These are phyloP conservation scores for Watsonalla cultraria DNA, from an alignment of 2,888 invertebrate species.

Conservation along the genomic window DNA sequence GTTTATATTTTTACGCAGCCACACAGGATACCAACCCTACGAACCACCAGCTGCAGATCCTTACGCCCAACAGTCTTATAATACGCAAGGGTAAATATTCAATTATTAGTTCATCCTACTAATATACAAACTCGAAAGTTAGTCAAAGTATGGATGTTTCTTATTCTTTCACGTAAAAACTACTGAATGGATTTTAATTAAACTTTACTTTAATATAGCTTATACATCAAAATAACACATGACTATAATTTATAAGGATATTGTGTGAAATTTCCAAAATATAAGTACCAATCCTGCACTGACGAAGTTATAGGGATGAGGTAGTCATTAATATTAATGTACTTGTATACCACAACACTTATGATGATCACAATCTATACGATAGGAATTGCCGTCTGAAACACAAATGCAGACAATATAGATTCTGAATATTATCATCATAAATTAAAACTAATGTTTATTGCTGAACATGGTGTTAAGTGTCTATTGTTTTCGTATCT, in stretches of 20 bases:
- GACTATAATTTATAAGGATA: too few species aligned
- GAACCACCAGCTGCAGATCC: slow-evolving; percentile 58
- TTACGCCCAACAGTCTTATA: slow-evolving; percentile 58
- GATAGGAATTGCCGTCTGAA: slow-evolving; percentile 76
- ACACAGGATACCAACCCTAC: slow-evolving; percentile 67
- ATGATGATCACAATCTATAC: slow-evolving; percentile 40
- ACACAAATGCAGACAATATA: slow-evolving; percentile 64
- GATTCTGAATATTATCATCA: slow-evolving; percentile 38
- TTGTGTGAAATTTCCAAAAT: too few species aligned
- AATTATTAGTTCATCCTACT: not conserved
- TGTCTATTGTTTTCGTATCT: not conserved
- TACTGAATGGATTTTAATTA: too few species aligned
- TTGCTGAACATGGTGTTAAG: not conserved
- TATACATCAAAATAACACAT: too few species aligned
- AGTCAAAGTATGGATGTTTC: too few species aligned
- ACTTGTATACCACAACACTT: slow-evolving; percentile 5
- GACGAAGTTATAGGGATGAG: too few species aligned
- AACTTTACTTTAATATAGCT: too few species aligned
- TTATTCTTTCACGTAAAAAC: too few species aligned
- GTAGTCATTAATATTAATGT: too few species aligned
- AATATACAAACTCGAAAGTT: too few species aligned
- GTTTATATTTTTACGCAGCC: slow-evolving; percentile 32
- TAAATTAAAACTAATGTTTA: not conserved
- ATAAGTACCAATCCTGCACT: too few species aligned
- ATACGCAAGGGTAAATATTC: slow-evolving; percentile 44